These are phyloP conservation scores for Ranitomeya variabilis DNA, from an alignment of 2,113 vertebrate species.

Conservation along the genomic window DNA sequence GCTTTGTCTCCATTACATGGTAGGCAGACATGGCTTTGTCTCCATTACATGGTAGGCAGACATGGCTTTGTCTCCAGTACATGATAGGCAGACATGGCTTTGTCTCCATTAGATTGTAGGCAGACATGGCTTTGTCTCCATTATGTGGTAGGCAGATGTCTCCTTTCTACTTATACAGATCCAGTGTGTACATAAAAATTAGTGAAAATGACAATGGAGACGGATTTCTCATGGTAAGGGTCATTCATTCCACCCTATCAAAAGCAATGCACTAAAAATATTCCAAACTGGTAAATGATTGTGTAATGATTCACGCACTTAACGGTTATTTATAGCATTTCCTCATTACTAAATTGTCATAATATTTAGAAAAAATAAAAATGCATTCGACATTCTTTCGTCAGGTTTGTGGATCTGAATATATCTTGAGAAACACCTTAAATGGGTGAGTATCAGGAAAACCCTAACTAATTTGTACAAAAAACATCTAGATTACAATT, in stretches of 20 bases:
- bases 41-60: no score
- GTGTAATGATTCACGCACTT: not conserved
- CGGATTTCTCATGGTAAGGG: not conserved
- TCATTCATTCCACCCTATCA: not conserved
- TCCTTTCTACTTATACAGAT: not conserved
- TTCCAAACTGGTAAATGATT: not conserved
- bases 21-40: no score
- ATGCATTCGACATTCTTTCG: not conserved
- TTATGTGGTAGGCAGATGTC: not conserved
- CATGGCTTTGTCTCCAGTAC: no score
- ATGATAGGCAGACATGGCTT: no score
- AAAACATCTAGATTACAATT: conserved; percentile 23
- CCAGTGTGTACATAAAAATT: not conserved
- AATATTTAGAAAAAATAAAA: not conserved
- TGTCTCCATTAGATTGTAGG: no score
- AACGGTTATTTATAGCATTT: not conserved
- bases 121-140: no score
- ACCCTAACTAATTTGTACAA: not conserved
- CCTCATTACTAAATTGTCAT: not conserved
- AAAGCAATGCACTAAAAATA: not conserved
- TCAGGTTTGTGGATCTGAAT: no score
- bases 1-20: no score
- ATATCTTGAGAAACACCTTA: not conserved
- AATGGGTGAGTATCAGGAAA: not conserved
- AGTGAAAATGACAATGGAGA: not conserved